Conservation (phyloP, 2,888 invertebrate genomes). For the Achlya flavicornis region DNA sequence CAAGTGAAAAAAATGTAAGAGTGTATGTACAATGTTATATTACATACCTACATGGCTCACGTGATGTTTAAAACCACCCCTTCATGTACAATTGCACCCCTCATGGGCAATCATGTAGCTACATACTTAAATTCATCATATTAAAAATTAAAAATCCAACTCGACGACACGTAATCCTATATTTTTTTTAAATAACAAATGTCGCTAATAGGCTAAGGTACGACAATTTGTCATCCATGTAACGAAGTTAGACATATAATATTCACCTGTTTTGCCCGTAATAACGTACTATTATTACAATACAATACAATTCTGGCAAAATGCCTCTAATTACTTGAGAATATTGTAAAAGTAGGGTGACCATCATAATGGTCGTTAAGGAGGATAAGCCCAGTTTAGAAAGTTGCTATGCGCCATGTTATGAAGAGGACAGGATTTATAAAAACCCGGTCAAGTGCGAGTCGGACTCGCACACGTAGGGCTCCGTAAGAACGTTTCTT, state of each 20-base stretch:
- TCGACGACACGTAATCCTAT: not conserved
- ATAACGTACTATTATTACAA: constrained; percentile 33
- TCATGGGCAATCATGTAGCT: too few relatives aligned
- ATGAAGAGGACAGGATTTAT: too few relatives aligned
- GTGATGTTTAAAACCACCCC: too few relatives aligned
- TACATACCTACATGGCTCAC: too few relatives aligned
- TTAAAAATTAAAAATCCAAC: not conserved
- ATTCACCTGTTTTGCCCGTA: constrained; percentile 14
- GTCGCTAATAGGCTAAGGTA: not conserved
- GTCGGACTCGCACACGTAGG: too few relatives aligned
- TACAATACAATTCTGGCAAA: constrained; percentile 30
- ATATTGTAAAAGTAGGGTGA: constrained; percentile 15
- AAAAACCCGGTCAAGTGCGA: too few relatives aligned
- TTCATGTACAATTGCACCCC: too few relatives aligned
- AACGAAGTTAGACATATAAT: not conserved
- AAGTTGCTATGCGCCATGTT: too few relatives aligned
- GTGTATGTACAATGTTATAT: too few relatives aligned
- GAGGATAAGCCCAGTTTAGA: not conserved
- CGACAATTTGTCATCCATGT: not conserved
- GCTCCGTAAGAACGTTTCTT: too few relatives aligned
- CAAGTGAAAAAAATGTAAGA: too few relatives aligned
- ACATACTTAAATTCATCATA: too few relatives aligned
- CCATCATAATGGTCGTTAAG: not conserved
- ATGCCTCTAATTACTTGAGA: constrained; percentile 24
- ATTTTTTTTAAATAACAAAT: constrained; percentile 19